A percentile compares a stretch with the other conserved stretches of the same genome.
Evolutionary conservation across 30 jellyfish, hydroid and myxozoan genomes (phyloP).

Genomic region (Morbakka virulenta): DNA sequence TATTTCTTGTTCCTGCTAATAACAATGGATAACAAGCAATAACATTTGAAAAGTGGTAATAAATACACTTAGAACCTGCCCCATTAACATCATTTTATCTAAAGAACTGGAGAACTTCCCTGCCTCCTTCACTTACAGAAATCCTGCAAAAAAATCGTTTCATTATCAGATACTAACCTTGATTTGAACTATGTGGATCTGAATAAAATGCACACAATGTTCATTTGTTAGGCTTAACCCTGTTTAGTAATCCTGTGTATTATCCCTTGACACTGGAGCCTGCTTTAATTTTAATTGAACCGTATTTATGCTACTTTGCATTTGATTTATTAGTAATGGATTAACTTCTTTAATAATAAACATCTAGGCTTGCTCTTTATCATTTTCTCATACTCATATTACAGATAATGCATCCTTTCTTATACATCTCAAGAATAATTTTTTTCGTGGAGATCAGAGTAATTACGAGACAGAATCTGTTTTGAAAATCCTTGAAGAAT

Average conservation of each 20-base stretch:
- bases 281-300: no score
- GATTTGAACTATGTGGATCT: conserved; percentile 2
- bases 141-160: conserved; percentile 1
- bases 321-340: conserved; percentile 5
- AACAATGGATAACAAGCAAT: background rate
- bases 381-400: conserved; percentile 10
- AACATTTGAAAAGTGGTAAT: background rate
- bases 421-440: no score
- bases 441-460: no score
- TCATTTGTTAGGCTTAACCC: conserved; percentile 16
- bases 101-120: background rate
- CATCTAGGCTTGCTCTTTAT: conserved; percentile 7
- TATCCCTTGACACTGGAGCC: no score
- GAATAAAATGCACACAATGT: conserved; percentile 14
- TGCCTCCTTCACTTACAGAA: conserved; percentile 15
- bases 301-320: conserved; percentile 6
- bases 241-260: no score
- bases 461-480: no score
- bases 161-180: conserved; percentile 5
- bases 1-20: background rate
- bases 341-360: conserved; percentile 22
- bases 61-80: background rate
- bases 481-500: no score
- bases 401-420: conserved; percentile 7
- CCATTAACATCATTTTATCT: background rate